These are phyloP conservation scores for Arizona elegans DNA, from an alignment of 2,113 vertebrate species.

Conservation along the genomic window DNA sequence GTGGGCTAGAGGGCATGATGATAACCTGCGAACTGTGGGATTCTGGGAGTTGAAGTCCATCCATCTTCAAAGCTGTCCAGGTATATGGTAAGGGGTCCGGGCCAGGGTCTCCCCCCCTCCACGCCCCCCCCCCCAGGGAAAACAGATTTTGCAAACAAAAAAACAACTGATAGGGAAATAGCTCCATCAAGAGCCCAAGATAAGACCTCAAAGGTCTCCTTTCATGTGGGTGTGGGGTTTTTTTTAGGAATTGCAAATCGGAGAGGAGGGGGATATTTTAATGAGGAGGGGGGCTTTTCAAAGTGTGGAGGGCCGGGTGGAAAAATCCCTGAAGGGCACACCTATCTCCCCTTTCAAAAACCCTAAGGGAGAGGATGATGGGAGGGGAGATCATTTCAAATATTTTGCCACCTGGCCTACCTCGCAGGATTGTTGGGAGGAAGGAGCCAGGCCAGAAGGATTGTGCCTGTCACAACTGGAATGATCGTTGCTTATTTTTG, in stretches of 20 bases:
- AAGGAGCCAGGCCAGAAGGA: too few species aligned
- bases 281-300: neutral
- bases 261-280: neutral
- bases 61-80: too few species aligned
- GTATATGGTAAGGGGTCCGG: neutral
- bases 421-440: too few species aligned
- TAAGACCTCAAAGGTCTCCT: neutral
- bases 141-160: neutral
- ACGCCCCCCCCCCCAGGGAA: neutral
- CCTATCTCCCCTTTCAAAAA: neutral
- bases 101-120: neutral
- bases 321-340: neutral
- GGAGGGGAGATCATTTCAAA: neutral
- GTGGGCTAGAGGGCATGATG: too few species aligned
- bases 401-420: too few species aligned
- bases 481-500: too few species aligned
- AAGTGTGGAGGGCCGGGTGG: too few species aligned
- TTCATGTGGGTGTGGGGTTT: neutral
- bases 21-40: too few species aligned
- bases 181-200: neutral
- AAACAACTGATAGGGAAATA: neutral
- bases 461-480: too few species aligned
- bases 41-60: too few species aligned
- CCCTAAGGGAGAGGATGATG: neutral
- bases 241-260: neutral